Evolutionary conservation across 2,888 invertebrate genomes (phyloP), one percentile per base, ranked within the genome.

Genomic region (Lithophane ornitopus): DNA sequence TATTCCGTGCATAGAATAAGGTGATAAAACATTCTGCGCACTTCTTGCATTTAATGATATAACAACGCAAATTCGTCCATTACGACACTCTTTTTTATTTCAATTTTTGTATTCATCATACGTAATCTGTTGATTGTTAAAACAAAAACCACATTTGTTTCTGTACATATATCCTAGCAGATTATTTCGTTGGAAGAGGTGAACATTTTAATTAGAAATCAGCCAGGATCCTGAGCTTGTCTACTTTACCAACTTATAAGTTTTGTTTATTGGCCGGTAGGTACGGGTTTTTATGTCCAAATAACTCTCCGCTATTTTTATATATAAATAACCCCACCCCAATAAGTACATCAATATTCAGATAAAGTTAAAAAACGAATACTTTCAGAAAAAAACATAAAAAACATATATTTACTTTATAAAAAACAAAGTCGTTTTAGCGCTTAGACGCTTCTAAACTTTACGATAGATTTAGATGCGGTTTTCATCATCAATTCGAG

Each of bases 1-100:
- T 34, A 34, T 3, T 67, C 22, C 26, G 61, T 56, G 41, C 26
- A 41, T 11, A 54, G 44, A 61, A 81, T 62, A 62, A 11, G 22
- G 16, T 26, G 22, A 66, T 41, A 46, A 52, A 52, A 26, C 9
- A 81, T 52, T 39, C 19, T 41, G 46, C 22, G 44, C 11, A 46
- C 16, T 59, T 54, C 34, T 26, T 71, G 14, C 28, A 63, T 80
- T 8, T 28, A 28, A 44, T 52, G 6, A 28, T 44, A 8, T 19
- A 16, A 7, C 28, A 79, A 78, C 49, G 56, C 56, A 19, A 16
- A 54, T 41, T 2, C 16, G 11, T 67, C 3, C 3, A 28, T 11
- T 19, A 39, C 2, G n/a, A 28, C n/a, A 52, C 12, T 4, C 8
- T 3, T 0, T 41, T 0, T 52, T 41, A n/a, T n/a, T n/a, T n/a